A percentile compares a stretch with the other conserved stretches of the same genome.
Conservation (phyloP, 2,888 invertebrate species). For the Galerucella nymphaeae region DNA sequence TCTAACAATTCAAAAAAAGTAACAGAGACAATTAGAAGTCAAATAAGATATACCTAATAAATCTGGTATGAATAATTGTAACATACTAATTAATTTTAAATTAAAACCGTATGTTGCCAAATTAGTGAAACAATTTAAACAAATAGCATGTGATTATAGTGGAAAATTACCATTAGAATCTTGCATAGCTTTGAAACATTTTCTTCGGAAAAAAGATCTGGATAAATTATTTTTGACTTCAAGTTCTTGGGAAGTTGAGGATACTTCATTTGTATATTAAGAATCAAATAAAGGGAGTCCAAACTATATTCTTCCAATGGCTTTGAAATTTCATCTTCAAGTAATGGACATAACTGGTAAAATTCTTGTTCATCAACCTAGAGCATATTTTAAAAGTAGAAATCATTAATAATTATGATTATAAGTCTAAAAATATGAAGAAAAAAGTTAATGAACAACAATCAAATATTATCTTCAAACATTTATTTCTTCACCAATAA, state of each 20-base stretch:
- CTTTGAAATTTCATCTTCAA: conserved; percentile 72
- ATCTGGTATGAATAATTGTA: no score
- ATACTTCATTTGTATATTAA: conserved; percentile 65
- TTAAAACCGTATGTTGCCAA: no score
- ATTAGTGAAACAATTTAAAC: neutral
- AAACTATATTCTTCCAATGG: conserved; percentile 74
- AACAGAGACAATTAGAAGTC: no score
- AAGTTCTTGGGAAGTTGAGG: conserved; percentile 58
- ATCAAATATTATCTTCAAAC: no score
- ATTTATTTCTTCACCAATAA: no score
- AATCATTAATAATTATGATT: neutral
- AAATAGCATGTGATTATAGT: neutral
- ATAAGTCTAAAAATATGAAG: no score
- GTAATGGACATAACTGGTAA: conserved; percentile 70
- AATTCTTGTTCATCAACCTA: conserved; percentile 66
- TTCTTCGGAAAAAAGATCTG: conserved; percentile 65
- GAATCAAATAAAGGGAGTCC: conserved; percentile 73
- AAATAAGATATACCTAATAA: no score
- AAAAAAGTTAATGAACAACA: no score
- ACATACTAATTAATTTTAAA: no score
- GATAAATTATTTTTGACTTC: conserved; percentile 18
- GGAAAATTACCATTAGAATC: conserved; percentile 71
- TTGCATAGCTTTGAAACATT: conserved; percentile 69
- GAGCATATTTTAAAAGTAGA: conserved; percentile 27
- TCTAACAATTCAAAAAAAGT: no score